Conservation (phyloP, 2,888 invertebrate genomes). For the Catotricha subobsoleta region DNA sequence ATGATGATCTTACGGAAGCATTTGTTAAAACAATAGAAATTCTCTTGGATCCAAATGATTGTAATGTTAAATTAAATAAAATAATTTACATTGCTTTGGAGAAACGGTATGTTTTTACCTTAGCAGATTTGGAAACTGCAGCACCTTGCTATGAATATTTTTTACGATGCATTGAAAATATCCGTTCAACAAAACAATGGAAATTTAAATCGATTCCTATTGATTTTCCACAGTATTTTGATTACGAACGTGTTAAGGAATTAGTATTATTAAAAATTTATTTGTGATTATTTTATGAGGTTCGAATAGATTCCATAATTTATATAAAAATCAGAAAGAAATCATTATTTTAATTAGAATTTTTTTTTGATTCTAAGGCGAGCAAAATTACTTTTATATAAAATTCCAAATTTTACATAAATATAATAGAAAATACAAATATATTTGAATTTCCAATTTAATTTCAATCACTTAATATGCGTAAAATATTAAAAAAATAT, state of each 20-base stretch:
- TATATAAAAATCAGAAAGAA: too few relatives aligned
- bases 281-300: not conserved
- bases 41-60: slow-evolving; percentile 32
- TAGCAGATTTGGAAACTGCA: slow-evolving; percentile 59
- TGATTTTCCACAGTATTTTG: slow-evolving; percentile 65
- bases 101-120: slow-evolving; percentile 72
- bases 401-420: too few relatives aligned
- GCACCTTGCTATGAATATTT: slow-evolving; percentile 81
- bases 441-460: too few relatives aligned
- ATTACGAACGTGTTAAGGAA: slow-evolving; percentile 61
- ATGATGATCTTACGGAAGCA: slow-evolving; percentile 61
- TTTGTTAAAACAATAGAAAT: slow-evolving; percentile 54
- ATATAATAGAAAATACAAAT: too few relatives aligned
- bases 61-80: slow-evolving; percentile 27
- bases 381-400: too few relatives aligned
- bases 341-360: too few relatives aligned
- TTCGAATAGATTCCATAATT: too few relatives aligned
- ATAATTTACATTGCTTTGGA: slow-evolving; percentile 59
- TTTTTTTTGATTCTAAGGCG: too few relatives aligned
- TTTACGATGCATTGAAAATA: slow-evolving; percentile 34
- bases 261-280: slow-evolving; percentile 54
- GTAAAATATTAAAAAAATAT: too few relatives aligned
- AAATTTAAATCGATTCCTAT: slow-evolving; percentile 41
- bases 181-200: slow-evolving; percentile 28
- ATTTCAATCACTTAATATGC: too few relatives aligned